Percentiles rank a stretch among this genome's conserved stretches.
Conservation (phyloP, 92 coral and sea anemone species). For the Meandrina meandrites region DNA sequence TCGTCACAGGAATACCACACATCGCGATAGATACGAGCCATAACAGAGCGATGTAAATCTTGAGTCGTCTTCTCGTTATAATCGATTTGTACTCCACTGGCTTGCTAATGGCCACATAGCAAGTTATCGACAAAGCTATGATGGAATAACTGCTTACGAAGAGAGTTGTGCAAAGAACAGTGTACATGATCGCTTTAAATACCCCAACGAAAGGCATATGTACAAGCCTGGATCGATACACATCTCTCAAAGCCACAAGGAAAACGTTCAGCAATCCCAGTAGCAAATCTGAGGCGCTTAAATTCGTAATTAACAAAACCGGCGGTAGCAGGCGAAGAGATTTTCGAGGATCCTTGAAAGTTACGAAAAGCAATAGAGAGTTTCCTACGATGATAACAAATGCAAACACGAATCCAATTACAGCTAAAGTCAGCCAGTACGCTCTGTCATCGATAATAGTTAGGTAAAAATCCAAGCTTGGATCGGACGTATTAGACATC, state of each 20-base stretch:
- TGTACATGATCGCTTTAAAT: slow-evolving; percentile 5
- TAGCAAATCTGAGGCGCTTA: slow-evolving; percentile 5
- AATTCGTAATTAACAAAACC: not conserved
- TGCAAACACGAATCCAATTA: not conserved
- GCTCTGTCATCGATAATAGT: not conserved
- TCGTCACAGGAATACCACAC: slow-evolving; percentile 43
- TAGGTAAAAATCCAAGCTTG: slow-evolving; percentile 4
- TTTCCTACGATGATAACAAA: slow-evolving; percentile 8
- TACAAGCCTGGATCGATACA: not conserved
- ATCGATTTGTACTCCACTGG: slow-evolving; percentile 31
- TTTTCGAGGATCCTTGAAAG: slow-evolving; percentile 1
- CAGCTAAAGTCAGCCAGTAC: slow-evolving; percentile 16
- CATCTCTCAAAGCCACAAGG: slow-evolving; percentile 22
- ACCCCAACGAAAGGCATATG: not conserved
- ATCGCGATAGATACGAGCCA: slow-evolving; percentile 36
- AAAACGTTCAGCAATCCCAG: slow-evolving; percentile 1
- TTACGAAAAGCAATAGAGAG: not conserved
- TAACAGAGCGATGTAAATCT: slow-evolving; percentile 6
- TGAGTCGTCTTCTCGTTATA: slow-evolving; percentile 26
- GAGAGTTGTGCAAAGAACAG: slow-evolving; percentile 15
- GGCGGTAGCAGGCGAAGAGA: not conserved
- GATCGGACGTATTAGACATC: not conserved
- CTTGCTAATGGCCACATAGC: slow-evolving; percentile 34
- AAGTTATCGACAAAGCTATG: slow-evolving; percentile 38
- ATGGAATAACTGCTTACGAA: slow-evolving; percentile 49